phyloP scores from a whole-genome alignment of 2,888 invertebrate genomes.

The Sminthurinus aureus region DNA sequence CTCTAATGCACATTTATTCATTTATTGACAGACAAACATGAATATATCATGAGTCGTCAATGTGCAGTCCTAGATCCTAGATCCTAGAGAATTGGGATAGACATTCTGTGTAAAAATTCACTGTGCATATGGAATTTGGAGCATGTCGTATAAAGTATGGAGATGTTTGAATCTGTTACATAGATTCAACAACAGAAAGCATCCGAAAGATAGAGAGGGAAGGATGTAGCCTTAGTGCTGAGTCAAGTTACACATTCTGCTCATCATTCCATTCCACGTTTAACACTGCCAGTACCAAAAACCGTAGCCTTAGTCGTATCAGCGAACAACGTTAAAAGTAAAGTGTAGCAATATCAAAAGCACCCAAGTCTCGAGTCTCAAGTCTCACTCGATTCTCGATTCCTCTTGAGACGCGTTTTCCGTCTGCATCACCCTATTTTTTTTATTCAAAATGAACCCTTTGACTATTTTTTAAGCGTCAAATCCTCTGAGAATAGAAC shows the following conservation, averaged over 20 bases:
- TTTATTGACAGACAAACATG: no score
- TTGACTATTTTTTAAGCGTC: conserved; percentile 43
- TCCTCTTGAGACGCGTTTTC: conserved; percentile 49
- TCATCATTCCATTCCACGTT: conserved; percentile 18
- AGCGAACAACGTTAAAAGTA: no score
- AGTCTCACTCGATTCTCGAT: not conserved
- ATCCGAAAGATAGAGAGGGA: not conserved
- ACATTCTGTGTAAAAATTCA: no score
- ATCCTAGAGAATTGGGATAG: not conserved
- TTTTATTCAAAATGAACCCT: conserved; percentile 37
- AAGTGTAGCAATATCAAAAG: not conserved
- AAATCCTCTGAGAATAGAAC: conserved; percentile 47
- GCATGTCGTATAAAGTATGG: no score
- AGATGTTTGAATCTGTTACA: no score
- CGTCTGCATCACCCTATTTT: conserved; percentile 40
- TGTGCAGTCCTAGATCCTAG: not conserved
- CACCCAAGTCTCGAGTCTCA: conserved; percentile 17
- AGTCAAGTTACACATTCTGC: conserved; percentile 48
- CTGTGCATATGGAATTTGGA: no score
- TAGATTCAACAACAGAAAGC: conserved; percentile 4
- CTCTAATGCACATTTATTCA: no score
- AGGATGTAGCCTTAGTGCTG: conserved; percentile 31
- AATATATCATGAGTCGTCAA: no score
- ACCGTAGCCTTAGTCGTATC: no score
- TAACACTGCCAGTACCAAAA: not conserved